Evolutionary conservation across 1,140 invertebrate species (phyloP).

Genomic region (Calliphora vicina): DNA sequence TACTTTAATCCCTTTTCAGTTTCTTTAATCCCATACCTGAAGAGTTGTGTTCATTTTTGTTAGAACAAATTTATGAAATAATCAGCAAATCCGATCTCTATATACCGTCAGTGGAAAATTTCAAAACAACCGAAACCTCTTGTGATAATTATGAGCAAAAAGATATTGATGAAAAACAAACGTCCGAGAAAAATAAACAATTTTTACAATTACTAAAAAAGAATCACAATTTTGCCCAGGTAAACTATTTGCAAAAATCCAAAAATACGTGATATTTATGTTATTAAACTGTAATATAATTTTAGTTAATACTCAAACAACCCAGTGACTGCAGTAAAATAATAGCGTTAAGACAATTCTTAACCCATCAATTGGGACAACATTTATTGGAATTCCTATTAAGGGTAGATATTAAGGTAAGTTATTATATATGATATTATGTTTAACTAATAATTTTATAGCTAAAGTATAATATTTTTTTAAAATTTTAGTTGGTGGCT

Average conservation of each 20-base stretch:
- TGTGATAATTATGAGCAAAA: neutral
- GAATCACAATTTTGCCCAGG: conserved; percentile 57
- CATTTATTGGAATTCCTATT: conserved; percentile 54
- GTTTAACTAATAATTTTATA: neutral
- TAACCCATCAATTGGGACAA: conserved; percentile 56
- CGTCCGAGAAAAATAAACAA: neutral
- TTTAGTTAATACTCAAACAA: conserved; percentile 55
- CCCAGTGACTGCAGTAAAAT: conserved; percentile 60
- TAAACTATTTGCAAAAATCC: conserved; percentile 23
- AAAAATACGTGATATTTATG: neutral
- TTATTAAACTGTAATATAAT: neutral
- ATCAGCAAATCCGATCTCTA: conserved; percentile 55
- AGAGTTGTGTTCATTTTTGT: conserved; percentile 53
- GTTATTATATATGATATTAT: neutral
- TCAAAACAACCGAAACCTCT: neutral
- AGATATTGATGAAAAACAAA: neutral
- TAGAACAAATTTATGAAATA: conserved; percentile 57
- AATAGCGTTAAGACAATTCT: conserved; percentile 53
- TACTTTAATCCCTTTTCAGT: conserved; percentile 40
- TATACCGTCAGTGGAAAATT: neutral
- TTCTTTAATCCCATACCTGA: conserved; percentile 57
- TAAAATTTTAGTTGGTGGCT: conserved; percentile 51
- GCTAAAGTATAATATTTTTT: neutral
- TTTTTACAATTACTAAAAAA: conserved; percentile 36
- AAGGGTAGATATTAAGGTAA: conserved; percentile 55